A percentile compares a stretch with the other conserved stretches of the same genome.
Conservation (phyloP, 1,140 invertebrate species). For the Araneus ventricosus region DNA sequence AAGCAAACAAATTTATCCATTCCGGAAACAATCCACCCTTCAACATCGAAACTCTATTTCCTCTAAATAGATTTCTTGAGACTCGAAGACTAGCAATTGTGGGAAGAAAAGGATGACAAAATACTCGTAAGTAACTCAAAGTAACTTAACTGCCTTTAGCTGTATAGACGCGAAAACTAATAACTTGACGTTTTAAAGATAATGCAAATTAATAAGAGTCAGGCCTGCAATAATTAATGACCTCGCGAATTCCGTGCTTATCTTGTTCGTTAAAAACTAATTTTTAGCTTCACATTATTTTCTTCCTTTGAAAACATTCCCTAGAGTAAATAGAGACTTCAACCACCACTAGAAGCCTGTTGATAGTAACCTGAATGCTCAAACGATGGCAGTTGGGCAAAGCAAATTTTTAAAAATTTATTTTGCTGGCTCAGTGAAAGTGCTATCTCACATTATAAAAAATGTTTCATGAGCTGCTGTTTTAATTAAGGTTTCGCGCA, state of each 20-base stretch:
- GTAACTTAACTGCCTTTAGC: neutral
- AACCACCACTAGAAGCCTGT: neutral
- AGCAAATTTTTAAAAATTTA: too few relatives aligned
- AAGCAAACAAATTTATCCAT: too few relatives aligned
- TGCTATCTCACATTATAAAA: too few relatives aligned
- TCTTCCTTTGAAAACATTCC: neutral
- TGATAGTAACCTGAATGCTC: neutral
- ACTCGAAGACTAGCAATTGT: neutral
- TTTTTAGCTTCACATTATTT: neutral
- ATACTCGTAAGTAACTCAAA: too few relatives aligned
- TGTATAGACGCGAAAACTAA: neutral
- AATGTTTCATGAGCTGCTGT: too few relatives aligned
- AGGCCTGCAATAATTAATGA: neutral
- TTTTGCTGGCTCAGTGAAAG: too few relatives aligned
- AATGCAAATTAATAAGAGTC: neutral
- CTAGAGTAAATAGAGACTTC: neutral
- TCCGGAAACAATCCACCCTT: too few relatives aligned
- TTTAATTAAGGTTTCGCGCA: too few relatives aligned
- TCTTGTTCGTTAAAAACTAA: neutral
- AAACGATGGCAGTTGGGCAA: too few relatives aligned
- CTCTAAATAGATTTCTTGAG: neutral
- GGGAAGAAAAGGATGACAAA: neutral
- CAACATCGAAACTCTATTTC: too few relatives aligned
- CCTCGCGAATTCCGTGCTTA: neutral
- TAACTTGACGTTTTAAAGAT: neutral